Conservation (phyloP, 1,140 invertebrate species). For the Trachymyrmex septentrionalis region DNA sequence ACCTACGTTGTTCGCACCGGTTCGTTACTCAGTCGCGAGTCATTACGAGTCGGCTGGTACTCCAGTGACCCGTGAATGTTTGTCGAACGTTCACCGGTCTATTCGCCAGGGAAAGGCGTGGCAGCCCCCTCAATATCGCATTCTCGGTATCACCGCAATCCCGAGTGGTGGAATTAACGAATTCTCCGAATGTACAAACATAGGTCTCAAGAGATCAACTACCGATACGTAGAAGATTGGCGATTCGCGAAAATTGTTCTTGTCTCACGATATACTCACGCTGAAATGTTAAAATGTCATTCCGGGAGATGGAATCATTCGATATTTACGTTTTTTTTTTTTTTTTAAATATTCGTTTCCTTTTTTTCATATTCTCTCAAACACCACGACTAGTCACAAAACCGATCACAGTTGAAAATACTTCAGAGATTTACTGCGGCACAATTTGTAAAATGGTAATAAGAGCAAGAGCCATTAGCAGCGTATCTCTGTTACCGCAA, state of each 20-base stretch:
- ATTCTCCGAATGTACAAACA: slow-evolving; percentile 66
- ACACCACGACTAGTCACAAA: background rate
- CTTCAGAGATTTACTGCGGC: slow-evolving; percentile 8
- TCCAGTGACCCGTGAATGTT: slow-evolving; percentile 83
- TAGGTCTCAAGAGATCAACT: slow-evolving; percentile 10
- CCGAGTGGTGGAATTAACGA: slow-evolving; percentile 63
- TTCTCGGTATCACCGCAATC: slow-evolving; percentile 74
- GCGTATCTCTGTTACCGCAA: slow-evolving; percentile 21
- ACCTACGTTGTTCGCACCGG: slow-evolving; percentile 42
- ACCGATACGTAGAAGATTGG: background rate
- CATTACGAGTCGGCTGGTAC: slow-evolving; percentile 73
- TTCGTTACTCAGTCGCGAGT: slow-evolving; percentile 75
- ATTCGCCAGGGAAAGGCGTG: slow-evolving; percentile 83
- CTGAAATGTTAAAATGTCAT: background rate
- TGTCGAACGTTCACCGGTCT: slow-evolving; percentile 80
- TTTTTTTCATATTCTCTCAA: background rate
- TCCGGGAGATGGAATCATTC: background rate
- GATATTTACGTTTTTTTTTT: background rate
- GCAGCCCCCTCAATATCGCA: slow-evolving; percentile 77
- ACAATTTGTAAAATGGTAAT: slow-evolving; percentile 23
- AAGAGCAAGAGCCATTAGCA: slow-evolving; percentile 7
- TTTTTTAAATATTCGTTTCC: background rate
- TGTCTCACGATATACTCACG: background rate
- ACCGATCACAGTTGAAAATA: background rate
- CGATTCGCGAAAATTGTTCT: slow-evolving; percentile 10